phyloP scores from a whole-genome alignment of 1,140 invertebrate genomes.

The Anastrepha ludens region DNA sequence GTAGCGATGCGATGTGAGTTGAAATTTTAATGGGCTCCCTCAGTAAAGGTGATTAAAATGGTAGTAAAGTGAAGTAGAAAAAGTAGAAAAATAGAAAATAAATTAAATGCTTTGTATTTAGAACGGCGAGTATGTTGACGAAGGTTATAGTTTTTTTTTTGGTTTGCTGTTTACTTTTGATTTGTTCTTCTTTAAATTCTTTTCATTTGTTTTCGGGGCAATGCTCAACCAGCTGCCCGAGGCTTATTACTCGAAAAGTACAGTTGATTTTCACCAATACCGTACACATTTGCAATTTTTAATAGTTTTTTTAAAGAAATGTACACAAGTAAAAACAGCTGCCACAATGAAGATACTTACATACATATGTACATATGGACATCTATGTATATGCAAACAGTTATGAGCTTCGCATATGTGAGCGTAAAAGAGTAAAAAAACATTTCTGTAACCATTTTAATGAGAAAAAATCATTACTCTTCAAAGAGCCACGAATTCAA shows the following conservation, averaged over 20 bases:
- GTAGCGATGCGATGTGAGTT: neutral
- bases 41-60: neutral
- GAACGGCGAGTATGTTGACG: no score
- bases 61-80: no score
- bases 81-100: no score
- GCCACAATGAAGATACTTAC: neutral
- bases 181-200: neutral
- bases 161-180: neutral
- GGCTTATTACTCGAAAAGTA: conserved; percentile 7
- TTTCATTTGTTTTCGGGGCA: neutral
- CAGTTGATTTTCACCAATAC: conserved; percentile 6
- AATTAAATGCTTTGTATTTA: no score
- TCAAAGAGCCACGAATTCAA: conserved; percentile 2
- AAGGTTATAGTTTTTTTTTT: no score
- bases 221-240: conserved; percentile 7
- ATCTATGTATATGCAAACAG: no score
- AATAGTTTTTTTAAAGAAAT: conserved; percentile 27
- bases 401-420: neutral
- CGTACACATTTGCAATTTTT: conserved; percentile 21
- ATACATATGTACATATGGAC: neutral
- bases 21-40: conserved; percentile 22
- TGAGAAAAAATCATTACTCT: neutral
- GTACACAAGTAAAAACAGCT: neutral
- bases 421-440: conserved; percentile 16
- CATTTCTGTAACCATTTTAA: neutral